Base-by-base conservation (phyloP, 2,113 vertebrate species). In the Corydoras maculifer region DNA sequence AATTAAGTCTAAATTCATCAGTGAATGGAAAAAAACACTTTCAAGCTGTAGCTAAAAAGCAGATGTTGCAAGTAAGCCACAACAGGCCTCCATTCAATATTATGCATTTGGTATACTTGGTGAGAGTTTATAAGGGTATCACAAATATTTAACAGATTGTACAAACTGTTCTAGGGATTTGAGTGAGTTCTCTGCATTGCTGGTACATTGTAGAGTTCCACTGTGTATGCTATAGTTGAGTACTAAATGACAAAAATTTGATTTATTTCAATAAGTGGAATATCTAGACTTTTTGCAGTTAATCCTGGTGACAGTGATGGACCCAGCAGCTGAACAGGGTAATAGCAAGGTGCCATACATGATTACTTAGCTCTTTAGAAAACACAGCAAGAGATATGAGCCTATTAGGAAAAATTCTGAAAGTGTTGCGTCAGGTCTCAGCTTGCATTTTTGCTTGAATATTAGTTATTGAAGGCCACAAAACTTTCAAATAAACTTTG, bases 391-490 rank as follows among this genome's bases (percentile, higher is more conserved):
- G 35, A 43, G 35, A 43, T 43, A 43, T 43, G 35, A 43, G 35
- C 35, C 35, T 43, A 43, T 43, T 43, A 43, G 35, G 35, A 43
- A 43, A 43, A 43, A 43, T 43, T 1, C 35, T 43, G 35, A 50
- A 65, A 64, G 54, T 12, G 25, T 70, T 49, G 8, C 48, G 30
- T 67, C 65, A 62, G 65, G 55, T 59, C 58, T 29, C 29, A 35
- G 55, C 55, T 43, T 65, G 10, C 32, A 14, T 31, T 54, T 73
- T 51, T 61, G 58, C 65, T 35, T 72, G 64, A 59, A 68, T 78
- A 78, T 70, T 75, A 60, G 63, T 53, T 70, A 58, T 31, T 59
- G 31, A 60, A 68, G 11, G 51, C 55, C 65, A 48, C 62, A 62
- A 51, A 68, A 51, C 65, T 68, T 65, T 12, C 63, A 67, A 18